Percentiles rank a stretch among this genome's conserved stretches.
phyloP scores from a whole-genome alignment of 37 sponge, comb jelly and placozoan species.

The Bolinopsis microptera region DNA sequence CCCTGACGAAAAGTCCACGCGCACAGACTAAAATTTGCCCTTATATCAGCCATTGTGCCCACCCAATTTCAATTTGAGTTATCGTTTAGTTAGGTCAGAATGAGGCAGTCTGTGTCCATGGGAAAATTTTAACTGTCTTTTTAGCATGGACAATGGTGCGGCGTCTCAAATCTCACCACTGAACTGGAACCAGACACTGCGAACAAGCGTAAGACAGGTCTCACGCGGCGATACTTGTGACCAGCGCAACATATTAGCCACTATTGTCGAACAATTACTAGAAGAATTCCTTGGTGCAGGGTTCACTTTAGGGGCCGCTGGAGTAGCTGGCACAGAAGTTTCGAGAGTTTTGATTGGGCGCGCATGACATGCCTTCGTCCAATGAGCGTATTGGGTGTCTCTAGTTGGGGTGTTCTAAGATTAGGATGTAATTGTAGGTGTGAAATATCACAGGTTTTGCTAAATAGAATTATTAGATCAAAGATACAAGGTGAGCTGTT shows the following conservation, averaged over 20 bases:
- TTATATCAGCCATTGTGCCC: background rate
- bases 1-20: background rate
- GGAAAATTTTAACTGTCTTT: background rate
- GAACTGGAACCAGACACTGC: background rate
- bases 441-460: conserved; percentile 63
- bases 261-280: background rate
- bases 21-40: background rate
- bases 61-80: no score
- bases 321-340: background rate
- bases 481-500: conserved; percentile 48
- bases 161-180: background rate
- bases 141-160: background rate
- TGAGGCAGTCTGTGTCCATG: background rate
- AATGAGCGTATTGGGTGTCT: background rate
- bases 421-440: conserved; percentile 51
- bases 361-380: background rate
- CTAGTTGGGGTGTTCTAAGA: background rate
- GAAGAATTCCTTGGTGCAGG: background rate
- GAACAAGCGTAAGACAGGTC: background rate
- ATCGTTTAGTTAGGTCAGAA: background rate
- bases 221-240: background rate
- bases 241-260: background rate
- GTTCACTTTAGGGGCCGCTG: background rate
- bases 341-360: background rate
- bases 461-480: conserved; percentile 65